Base-by-base conservation (phyloP, 2,888 invertebrate genomes). In the Synanthedon andrenaeformis region DNA sequence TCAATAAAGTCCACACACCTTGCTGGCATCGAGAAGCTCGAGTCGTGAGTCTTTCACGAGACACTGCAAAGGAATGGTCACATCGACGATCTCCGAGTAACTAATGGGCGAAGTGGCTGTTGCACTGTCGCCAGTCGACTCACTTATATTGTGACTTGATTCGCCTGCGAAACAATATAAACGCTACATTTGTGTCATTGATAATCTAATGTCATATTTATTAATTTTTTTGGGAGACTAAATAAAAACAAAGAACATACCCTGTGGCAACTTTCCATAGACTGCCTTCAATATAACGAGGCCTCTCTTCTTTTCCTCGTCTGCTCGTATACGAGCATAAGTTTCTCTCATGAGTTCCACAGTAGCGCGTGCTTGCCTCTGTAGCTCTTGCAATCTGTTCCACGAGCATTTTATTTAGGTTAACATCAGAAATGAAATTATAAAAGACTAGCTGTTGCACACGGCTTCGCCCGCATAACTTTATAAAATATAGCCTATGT, bases 11-110 rank as follows among this genome's bases (percentile, higher is more conserved):
- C 5, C 23, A 23, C 4, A 12, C 79, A 97, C 97, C 92, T 98
- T 97, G 54, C 94, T 92, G 53, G 94, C 91, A 62, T 94, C 94
- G 58, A 96, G 92, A 51, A 98, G 88, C 58, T 94, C 90, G 53
- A 99, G 89, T 72, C 93, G 92, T n/a, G 97, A 95, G 74, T 97
- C 95, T 72, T 94, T 95, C 53, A 97, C 95, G 64, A 98, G 90
- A 72, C 97, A 97, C 80, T 99, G 99, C 28, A 99, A 72, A 0
- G 97, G 97, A 65, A 97, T 91, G n/a, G 96, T 97, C 13, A 98
- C 98, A 77, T 98, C 97, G 57, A 97, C 92, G 3, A 92, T 88
- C 65, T 93, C 92, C 3, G 62, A 60, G 59, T 71, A 73, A 0
- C 63, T 51, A 13, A 56, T 64, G 0, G 79, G 70, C 0, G 75